Base-by-base conservation (phyloP, 2,797 vertebrate genomes). In the Tapirus indicus region DNA sequence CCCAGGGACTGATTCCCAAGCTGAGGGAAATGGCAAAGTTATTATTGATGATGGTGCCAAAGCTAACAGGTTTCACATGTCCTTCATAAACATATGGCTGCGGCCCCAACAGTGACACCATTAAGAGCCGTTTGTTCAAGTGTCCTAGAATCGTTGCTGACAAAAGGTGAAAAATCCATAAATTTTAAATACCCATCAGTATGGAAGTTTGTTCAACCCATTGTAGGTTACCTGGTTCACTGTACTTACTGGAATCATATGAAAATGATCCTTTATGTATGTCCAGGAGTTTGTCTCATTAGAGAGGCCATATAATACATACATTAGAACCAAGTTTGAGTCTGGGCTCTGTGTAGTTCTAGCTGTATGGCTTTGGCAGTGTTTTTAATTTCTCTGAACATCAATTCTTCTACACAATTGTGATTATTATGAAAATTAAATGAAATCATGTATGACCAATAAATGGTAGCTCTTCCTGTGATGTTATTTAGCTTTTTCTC, bases 31-130 rank as follows among this genome's bases (percentile, higher is more conserved):
- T 89, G 77, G 90, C 82, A 94, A 96, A 95, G 85, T 96, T 98
- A 91, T 97, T 97, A 97, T 97, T 97, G 90, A 95, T 88, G 94
- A 88, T 68, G 71, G 58, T 95, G 95, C 95, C 95, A 95, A 88
- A 91, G 80, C 80, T 95, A 97, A 97, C 94, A 94, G 80, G 82
- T 97, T 97, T 97, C 97, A 92, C 96, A 97, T 95, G 95, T 72
- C 97, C 66, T 75, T 97, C 95, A n/a, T 47, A 88, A 95, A 71
- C 90, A 88, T 80, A 88, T 90, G 87, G 91, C 71, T 66, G 69
- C 32, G 92, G 66, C 80, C 58, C 62, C 80, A 88, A 27, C 4
- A 85, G 87, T 13, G 94, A 97, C 94, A 94, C 41, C 18, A 23
- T 64, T 88, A 94, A 97, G 71, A 88, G 80, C 18, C 87, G 79